Evolutionary conservation across 2,113 vertebrate genomes (phyloP).

Genomic region (Corydoras sp.): DNA sequence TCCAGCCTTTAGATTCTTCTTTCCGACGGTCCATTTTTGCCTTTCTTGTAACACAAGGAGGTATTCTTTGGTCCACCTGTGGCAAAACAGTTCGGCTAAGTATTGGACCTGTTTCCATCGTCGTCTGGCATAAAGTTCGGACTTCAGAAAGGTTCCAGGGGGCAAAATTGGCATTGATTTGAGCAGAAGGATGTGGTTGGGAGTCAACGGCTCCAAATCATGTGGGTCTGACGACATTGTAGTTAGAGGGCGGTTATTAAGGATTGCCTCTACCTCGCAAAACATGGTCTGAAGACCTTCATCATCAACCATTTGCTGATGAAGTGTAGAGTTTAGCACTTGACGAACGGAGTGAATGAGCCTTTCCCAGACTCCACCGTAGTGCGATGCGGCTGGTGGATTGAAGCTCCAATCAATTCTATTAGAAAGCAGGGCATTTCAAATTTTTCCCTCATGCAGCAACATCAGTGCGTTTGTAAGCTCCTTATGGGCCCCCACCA

Average conservation of each 20-base stretch:
- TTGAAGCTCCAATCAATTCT: slow-evolving; percentile 26
- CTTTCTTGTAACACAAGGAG: slow-evolving; percentile 17
- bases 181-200: slow-evolving; percentile 22
- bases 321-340: neutral
- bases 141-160: slow-evolving; percentile 11
- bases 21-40: slow-evolving; percentile 15
- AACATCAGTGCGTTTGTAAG: neutral
- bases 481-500: neutral
- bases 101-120: slow-evolving; percentile 25
- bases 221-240: slow-evolving; percentile 21
- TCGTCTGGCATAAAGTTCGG: slow-evolving; percentile 12
- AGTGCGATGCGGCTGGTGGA: slow-evolving; percentile 1
- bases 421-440: neutral
- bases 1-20: slow-evolving; percentile 9
- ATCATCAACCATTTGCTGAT: slow-evolving; percentile 28
- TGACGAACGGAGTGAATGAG: neutral
- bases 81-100: slow-evolving; percentile 22
- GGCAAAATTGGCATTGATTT: slow-evolving; percentile 12
- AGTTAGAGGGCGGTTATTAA: slow-evolving; percentile 18
- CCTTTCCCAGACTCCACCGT: slow-evolving; percentile 6
- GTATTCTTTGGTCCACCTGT: slow-evolving; percentile 12
- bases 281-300: slow-evolving; percentile 28
- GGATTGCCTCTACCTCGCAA: slow-evolving; percentile 25
- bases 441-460: neutral
- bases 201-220: too few relatives aligned